Evolutionary conservation across 2,113 vertebrate genomes (phyloP).

Genomic region (Galeopterus variegatus): DNA sequence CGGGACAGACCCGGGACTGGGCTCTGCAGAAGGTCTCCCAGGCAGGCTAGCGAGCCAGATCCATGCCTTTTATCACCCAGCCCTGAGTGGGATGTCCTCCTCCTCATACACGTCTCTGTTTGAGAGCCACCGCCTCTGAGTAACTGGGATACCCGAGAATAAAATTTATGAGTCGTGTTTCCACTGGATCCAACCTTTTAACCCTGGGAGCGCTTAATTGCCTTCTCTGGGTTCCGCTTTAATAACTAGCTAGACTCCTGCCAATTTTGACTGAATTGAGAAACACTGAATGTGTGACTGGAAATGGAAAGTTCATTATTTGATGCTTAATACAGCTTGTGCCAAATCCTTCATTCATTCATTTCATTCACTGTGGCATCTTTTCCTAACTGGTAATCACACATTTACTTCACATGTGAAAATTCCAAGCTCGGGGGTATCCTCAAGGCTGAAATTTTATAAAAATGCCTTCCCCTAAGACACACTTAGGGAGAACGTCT

Average conservation of each 20-base stretch:
- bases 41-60: not conserved
- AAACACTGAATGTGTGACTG: conserved; percentile 63
- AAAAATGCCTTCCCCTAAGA: conserved; percentile 53
- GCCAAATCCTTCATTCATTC: conserved; percentile 67
- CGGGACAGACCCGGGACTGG: not conserved
- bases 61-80: not conserved
- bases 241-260: conserved; percentile 77
- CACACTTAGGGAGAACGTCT: not conserved
- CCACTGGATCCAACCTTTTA: conserved; percentile 75
- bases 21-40: accelerated
- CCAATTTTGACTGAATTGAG: conserved; percentile 77
- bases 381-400: conserved; percentile 27
- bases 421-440: not conserved
- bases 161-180: conserved; percentile 79
- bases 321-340: conserved; percentile 61
- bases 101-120: not conserved
- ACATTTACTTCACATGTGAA: not conserved
- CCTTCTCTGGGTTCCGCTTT: conserved; percentile 78
- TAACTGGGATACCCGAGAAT: conserved; percentile 60
- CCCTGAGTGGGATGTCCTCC: not conserved
- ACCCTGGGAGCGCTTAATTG: conserved; percentile 79
- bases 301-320: conserved; percentile 69
- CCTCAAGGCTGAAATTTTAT: conserved; percentile 57
- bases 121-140: not conserved
- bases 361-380: conserved; percentile 24